Conservation (phyloP, 2,888 invertebrate genomes). For the Lepetodrilus schrolli region DNA sequence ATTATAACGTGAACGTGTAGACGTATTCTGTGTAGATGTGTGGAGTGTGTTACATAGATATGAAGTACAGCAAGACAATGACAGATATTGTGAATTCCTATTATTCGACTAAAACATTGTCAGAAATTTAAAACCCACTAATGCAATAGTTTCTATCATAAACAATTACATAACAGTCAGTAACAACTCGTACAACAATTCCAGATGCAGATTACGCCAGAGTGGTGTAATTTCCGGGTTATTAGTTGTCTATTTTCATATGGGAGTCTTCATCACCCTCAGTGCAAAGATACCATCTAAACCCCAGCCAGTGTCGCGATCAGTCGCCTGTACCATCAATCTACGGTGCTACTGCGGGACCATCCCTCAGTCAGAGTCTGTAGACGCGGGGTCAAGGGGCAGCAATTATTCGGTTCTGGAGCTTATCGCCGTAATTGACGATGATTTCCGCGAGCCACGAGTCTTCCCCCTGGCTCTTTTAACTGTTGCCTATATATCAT, state of each 20-base stretch:
- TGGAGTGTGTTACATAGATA: too few species aligned
- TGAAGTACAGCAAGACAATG: too few species aligned
- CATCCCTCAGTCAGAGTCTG: not conserved
- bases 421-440: constrained; percentile 12
- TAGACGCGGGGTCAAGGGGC: not conserved
- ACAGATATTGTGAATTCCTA: not conserved
- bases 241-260: constrained; percentile 11
- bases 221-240: not conserved
- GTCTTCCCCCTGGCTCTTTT: constrained; percentile 10
- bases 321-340: not conserved
- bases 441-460: not conserved
- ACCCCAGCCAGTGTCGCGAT: not conserved
- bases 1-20: too few species aligned
- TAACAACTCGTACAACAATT: not conserved
- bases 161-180: not conserved
- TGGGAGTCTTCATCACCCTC: not conserved
- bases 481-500: constrained; percentile 6
- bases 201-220: not conserved
- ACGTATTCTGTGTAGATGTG: too few species aligned
- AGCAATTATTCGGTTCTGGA: constrained; percentile 5
- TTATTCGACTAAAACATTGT: not conserved
- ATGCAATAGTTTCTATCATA: not conserved
- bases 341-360: not conserved
- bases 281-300: not conserved
- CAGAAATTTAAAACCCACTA: not conserved